A percentile compares a stretch with the other conserved stretches of the same genome.
Evolutionary conservation across 1,140 invertebrate genomes (phyloP).

Genomic region (Aricia agestis): DNA sequence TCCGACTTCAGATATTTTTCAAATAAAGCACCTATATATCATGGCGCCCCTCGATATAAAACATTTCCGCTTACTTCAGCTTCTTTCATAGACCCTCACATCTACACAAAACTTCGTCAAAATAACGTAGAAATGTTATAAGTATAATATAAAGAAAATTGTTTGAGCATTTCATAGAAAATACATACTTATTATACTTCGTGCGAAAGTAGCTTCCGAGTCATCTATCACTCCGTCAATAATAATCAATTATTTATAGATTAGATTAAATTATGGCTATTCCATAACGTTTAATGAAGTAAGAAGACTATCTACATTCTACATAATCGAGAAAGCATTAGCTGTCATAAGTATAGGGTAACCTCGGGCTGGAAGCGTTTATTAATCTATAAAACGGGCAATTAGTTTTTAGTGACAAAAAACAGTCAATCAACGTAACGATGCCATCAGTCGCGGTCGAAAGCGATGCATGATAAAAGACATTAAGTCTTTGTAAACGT

Average conservation of each 20-base stretch:
- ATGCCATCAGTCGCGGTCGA: slow-evolving; percentile 46
- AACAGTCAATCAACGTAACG: slow-evolving; percentile 51
- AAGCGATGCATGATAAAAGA: slow-evolving; percentile 51
- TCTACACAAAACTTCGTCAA: not conserved
- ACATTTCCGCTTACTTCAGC: slow-evolving; percentile 38
- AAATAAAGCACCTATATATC: slow-evolving; percentile 53
- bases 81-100: not conserved
- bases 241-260: not conserved
- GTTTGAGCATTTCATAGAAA: not conserved
- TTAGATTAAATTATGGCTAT: not conserved
- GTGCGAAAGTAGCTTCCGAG: not conserved
- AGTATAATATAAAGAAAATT: not conserved
- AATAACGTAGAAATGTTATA: not conserved
- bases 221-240: not conserved
- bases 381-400: not conserved
- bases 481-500: slow-evolving; percentile 50
- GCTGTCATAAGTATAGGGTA: no score
- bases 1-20: slow-evolving; percentile 44
- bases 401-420: slow-evolving; percentile 17
- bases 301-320: not conserved
- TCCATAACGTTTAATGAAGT: not conserved
- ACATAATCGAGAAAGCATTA: not conserved
- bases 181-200: not conserved
- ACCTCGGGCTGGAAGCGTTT: no score
- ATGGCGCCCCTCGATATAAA: slow-evolving; percentile 39